Evolutionary conservation across 1,140 invertebrate species (phyloP), one percentile per base, ranked within the genome.

Genomic region (Saccostrea echinata): DNA sequence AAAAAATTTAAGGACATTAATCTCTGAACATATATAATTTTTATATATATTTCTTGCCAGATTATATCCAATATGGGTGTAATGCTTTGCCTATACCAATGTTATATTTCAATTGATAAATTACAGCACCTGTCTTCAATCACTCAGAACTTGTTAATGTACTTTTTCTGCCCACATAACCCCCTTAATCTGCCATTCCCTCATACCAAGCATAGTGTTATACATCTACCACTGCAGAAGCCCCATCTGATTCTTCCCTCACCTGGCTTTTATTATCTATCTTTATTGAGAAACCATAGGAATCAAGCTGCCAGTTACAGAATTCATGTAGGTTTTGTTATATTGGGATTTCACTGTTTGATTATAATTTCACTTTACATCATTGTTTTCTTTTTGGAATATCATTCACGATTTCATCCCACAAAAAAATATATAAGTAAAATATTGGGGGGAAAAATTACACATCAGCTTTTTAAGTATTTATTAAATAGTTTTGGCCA

Each of bases 21-120:
- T 43, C 43, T 3, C 43, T 8, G 6, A 43, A 43, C 2, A 43
- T 43, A 43, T 43, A 43, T 43, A 43, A 43, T 43, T 43, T 43
- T 6, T 43, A 43, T 43, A 9, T 43, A 43, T 0, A 43, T 43
- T 43, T 43, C 43, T 43, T 43, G 4, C n/a, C n/a, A n/a, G n/a
- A n/a, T 43, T 43, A 43, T 9, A 43, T 43, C 4, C 4, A 6
- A 43, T 43, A 6, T 43, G 43, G 43, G 43, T 43, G 43, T 43
- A 43, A 43, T 43, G 43, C 43, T 8, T 61, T 61, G 18, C n/a
- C 55, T 61, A n/a, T n/a, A 18, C 18, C 18, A 83, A 9, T 51
- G n/a, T 51, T 12, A 83, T 83, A 83, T 76, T 76, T 76, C 68
- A 76, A 76, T 76, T 76, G 68, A 76, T 76, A 76, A 76, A 30